Base-by-base conservation (phyloP, 1,140 invertebrate genomes). In the Bicyclus anynana region DNA sequence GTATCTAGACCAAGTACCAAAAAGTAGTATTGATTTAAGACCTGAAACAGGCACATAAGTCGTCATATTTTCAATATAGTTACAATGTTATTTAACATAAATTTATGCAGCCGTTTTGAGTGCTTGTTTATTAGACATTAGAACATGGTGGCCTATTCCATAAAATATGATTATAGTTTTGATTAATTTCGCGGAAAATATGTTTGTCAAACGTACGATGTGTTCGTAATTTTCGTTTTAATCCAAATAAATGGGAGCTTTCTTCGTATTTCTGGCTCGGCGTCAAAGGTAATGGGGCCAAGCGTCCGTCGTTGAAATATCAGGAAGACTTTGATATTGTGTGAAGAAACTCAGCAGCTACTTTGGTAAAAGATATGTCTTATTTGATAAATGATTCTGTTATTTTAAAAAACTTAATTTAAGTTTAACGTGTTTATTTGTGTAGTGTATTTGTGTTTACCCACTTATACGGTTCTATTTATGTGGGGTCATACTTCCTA, bases 221-320 rank as follows among this genome's bases (percentile, higher is more conserved):
- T 60, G 33, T 55, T 51, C 49, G 35, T 55, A 52, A 64, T 56
- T 67, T 68, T 67, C 54, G 51, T 76, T 66, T 74, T 73, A 59
- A 77, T 73, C 58, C 42, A 47, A 64, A 77, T 74, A 69, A 72
- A 75, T 74, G 56, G 67, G 48, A 33, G 64, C 77, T 79, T 80
- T 81, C 75, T 74, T 72, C 60, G 65, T 73, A 74, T 71, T 77
- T 67, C 79, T 84, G 79, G 79, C 79, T 51, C 57, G 50, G 21
- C 54, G 62, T 81, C 80, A 84, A 81, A 77, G 69, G 67, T 65
- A 80, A 77, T 62, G 78, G 68, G 80, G 72, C 62, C 78, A 70
- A 27, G 63, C 63, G 33, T 50, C 23, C 23, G 23, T 23, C 23
- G 3, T 2, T 49, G 53, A 46, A 47, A 62, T 73, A 74, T 71